Conservation (phyloP, 2,113 vertebrate species). For the Rousettus leschenaultii region DNA sequence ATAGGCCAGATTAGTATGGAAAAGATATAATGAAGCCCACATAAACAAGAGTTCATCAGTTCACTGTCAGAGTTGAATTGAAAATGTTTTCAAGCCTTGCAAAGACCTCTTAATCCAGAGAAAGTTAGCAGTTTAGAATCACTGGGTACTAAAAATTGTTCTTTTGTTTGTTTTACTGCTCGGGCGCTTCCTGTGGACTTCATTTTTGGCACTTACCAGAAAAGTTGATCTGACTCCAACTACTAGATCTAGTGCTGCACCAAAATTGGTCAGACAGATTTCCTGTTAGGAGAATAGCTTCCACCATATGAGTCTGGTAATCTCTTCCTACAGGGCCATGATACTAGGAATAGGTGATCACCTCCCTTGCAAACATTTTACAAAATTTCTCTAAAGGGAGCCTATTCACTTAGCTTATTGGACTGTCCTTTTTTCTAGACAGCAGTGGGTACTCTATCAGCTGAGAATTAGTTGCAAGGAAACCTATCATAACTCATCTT, state of each 20-base stretch:
- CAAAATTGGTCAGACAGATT: background rate
- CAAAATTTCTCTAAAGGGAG: background rate
- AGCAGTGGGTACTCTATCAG: background rate
- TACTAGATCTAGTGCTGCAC: background rate
- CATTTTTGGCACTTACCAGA: background rate
- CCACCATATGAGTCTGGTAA: background rate
- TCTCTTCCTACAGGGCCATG: background rate
- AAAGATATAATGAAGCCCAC: background rate
- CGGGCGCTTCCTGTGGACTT: background rate
- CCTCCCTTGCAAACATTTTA: constrained; percentile 10
- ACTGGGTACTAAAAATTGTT: background rate
- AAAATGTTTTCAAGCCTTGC: constrained; percentile 14
- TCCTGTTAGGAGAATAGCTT: constrained; percentile 12
- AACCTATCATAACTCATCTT: constrained; percentile 30
- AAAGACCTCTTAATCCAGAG: constrained; percentile 27
- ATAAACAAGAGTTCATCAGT: background rate
- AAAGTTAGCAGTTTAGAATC: constrained; percentile 31
- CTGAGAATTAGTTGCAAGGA: constrained; percentile 36
- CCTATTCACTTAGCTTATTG: background rate
- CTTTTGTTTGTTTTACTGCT: constrained; percentile 11
- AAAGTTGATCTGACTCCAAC: constrained; percentile 17
- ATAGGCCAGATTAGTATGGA: background rate
- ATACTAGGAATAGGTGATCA: background rate
- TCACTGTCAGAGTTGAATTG: constrained; percentile 4
- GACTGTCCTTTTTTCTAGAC: background rate